Conservation (phyloP, 2,888 invertebrate genomes). For the Leuctra nigra region DNA sequence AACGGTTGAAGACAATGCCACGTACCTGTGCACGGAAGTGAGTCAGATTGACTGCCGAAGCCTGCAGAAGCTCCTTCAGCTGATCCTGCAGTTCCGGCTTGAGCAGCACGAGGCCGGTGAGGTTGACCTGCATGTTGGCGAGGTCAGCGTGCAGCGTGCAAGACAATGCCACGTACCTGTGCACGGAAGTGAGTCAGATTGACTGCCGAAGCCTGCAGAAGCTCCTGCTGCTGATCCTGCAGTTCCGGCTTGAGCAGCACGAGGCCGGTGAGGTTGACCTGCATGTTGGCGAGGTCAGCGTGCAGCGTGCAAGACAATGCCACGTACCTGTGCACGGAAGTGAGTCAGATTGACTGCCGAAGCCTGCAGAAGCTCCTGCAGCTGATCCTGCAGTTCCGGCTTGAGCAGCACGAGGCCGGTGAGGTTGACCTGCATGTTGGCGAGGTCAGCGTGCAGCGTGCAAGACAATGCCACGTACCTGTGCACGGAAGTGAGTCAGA, state of each 20-base stretch:
- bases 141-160: constrained; percentile 37
- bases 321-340: constrained; percentile 43
- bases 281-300: constrained; percentile 41
- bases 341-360: constrained; percentile 55
- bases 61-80: constrained; percentile 50
- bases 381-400: constrained; percentile 37
- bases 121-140: constrained; percentile 45
- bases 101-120: constrained; percentile 46
- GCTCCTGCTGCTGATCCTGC: constrained; percentile 46
- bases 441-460: constrained; percentile 38
- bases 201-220: constrained; percentile 50
- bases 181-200: constrained; percentile 55
- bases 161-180: constrained; percentile 36
- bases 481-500: constrained; percentile 51
- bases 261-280: constrained; percentile 49
- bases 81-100: constrained; percentile 37
- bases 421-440: constrained; percentile 47
- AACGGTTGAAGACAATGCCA: no score
- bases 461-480: constrained; percentile 38
- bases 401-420: constrained; percentile 44
- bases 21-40: constrained; percentile 46
- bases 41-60: constrained; percentile 55
- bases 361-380: constrained; percentile 51
- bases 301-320: constrained; percentile 40
- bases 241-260: constrained; percentile 36